Base-by-base conservation (phyloP, 2,888 invertebrate species). In the Diarsia rubi region DNA sequence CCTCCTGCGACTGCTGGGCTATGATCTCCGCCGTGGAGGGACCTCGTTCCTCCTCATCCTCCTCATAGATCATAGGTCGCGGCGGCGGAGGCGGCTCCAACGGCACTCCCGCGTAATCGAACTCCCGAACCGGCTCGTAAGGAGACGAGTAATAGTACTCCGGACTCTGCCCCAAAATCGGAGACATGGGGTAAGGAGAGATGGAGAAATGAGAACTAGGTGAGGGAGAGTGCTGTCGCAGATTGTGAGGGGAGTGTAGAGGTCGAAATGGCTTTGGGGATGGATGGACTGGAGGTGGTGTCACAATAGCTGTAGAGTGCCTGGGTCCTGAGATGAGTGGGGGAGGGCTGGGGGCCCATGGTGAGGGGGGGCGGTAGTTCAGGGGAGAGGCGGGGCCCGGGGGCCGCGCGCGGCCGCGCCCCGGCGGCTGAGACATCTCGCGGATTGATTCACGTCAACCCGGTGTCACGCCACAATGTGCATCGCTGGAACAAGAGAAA, bases 1-100 rank as follows among this genome's bases (percentile, higher is more conserved):
- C 99, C 95, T 99, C 99, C 96, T 99, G 99, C 78, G 98, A 98
- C 95, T 99, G 99, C 93, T 98, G 98, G 81, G 99, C 99, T 89
- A 99, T 99, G 89, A 99, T 99, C 94, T 99, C 98, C 65, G 99
- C 99, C 27, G 99, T 99, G 78, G 98, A 98, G 16, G 98, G 98
- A 63, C 98, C 98, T 86, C 98, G 97, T 84, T 98, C 98, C 91
- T 98, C 98, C 75, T 91, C 91, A 54, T 98, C 98, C 90, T 97
- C 97, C 84, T 97, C 97, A 88, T 97, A 97, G 82, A 97, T 97
- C 97, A 97, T 96, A 85, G 97, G 97, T 88, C 97, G 97, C 85
- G 97, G 97, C 84, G 98, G 98, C 86, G 98, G 98, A 86, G 97
- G 97, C 83, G 98, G 98, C 92, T 98, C 98, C 90, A 98, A 90